These are phyloP conservation scores for Sebastes trivittatus DNA, from an alignment of 2,797 vertebrate genomes.

Conservation along the genomic window DNA sequence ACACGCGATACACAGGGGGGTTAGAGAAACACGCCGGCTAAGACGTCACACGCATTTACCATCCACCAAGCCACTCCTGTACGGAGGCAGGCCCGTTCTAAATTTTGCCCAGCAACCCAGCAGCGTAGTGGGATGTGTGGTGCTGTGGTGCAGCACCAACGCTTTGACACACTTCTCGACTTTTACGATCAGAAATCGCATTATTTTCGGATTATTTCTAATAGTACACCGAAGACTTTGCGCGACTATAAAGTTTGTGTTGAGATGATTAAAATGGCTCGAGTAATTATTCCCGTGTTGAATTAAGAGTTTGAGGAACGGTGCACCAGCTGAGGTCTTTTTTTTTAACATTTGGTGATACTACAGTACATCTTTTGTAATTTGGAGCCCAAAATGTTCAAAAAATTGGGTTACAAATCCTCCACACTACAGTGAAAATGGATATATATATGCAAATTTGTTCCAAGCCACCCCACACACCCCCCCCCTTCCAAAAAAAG, in stretches of 20 bases:
- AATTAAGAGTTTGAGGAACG: neutral
- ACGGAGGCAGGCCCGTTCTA: slow-evolving; percentile 53
- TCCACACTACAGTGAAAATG: slow-evolving; percentile 28
- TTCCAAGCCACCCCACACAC: neutral
- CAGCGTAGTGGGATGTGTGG: slow-evolving; percentile 58
- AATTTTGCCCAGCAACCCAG: slow-evolving; percentile 79
- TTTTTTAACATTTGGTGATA: neutral
- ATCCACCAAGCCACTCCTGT: slow-evolving; percentile 62
- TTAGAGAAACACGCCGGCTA: slow-evolving; percentile 48
- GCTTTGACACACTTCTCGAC: slow-evolving; percentile 17
- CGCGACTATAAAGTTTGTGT: neutral
- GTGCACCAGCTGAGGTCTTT: neutral
- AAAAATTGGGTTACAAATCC: slow-evolving; percentile 44
- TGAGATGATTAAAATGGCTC: neutral
- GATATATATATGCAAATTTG: slow-evolving; percentile 60
- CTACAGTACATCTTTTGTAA: neutral
- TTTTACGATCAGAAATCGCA: neutral
- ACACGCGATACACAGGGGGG: slow-evolving; percentile 82
- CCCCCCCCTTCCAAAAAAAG: neutral
- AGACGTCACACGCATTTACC: slow-evolving; percentile 74
- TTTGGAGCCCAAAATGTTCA: neutral
- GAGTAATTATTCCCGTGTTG: neutral
- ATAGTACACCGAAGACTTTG: neutral
- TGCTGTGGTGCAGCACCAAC: slow-evolving; percentile 15
- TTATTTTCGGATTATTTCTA: neutral